Evolutionary conservation across 2,113 vertebrate species (phyloP).

Genomic region (Recurvirostra avosetta): DNA sequence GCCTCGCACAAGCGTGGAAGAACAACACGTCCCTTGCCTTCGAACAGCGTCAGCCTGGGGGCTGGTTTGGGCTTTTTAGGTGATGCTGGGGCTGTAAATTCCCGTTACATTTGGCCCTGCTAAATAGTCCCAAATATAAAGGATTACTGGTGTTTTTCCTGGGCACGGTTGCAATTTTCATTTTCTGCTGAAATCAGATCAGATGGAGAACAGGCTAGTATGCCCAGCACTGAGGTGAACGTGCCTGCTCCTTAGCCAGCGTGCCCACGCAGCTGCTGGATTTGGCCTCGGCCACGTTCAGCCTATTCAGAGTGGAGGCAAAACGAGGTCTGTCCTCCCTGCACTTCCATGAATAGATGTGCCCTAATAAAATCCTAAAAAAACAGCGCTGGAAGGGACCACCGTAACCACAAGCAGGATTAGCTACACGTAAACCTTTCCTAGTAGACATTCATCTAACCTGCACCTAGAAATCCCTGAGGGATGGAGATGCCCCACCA

Average conservation of each 20-base stretch:
- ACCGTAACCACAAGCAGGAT: background rate
- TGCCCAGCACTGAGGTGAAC: background rate
- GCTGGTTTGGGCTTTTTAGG: background rate
- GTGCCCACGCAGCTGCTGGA: background rate
- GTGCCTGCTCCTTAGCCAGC: background rate
- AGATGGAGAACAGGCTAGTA: background rate
- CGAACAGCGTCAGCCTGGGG: background rate
- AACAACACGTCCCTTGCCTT: background rate
- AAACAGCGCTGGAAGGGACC: background rate
- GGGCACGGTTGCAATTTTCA: fast-evolving
- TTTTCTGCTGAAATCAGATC: background rate
- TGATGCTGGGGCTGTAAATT: background rate
- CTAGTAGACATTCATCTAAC: background rate
- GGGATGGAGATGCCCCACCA: background rate
- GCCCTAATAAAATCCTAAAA: background rate
- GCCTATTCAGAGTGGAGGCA: background rate
- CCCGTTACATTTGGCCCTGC: background rate
- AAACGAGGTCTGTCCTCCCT: background rate
- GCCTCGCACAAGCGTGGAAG: background rate
- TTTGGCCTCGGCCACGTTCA: background rate
- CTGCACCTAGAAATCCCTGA: background rate
- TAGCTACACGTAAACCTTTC: background rate
- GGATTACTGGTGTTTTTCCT: background rate
- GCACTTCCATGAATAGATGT: background rate
- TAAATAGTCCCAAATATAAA: background rate